phyloP scores from a whole-genome alignment of 2,797 vertebrate genomes.

The Megaceryle alcyon region DNA sequence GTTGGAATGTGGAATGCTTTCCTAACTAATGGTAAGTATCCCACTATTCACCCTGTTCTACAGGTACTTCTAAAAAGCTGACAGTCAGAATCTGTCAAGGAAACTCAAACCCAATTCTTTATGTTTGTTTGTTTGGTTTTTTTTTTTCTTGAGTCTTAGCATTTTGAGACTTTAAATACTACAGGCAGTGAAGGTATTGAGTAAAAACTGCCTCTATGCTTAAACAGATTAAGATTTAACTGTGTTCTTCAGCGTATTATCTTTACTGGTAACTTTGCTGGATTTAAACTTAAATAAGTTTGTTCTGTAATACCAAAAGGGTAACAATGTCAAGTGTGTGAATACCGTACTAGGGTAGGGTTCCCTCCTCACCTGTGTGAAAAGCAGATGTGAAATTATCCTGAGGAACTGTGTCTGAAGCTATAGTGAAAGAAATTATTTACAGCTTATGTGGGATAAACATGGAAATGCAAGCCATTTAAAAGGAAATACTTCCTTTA shows the following conservation, averaged over 20 bases:
- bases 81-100: neutral
- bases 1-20: neutral
- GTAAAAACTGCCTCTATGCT: neutral
- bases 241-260: neutral
- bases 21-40: neutral
- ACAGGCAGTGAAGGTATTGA: neutral
- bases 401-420: conserved; percentile 24
- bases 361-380: neutral
- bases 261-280: neutral
- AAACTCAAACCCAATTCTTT: neutral
- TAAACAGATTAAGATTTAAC: neutral
- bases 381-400: conserved; percentile 28
- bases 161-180: neutral
- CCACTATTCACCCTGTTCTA: neutral
- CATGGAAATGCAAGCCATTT: neutral
- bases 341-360: neutral
- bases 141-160: neutral
- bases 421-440: neutral
- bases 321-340: neutral
- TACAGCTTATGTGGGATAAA: conserved; percentile 19
- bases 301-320: neutral
- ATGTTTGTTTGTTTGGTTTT: too few relatives aligned
- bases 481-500: conserved; percentile 6
- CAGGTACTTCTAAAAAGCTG: neutral
- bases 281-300: neutral